These are phyloP conservation scores for Archocentrus centrarchus DNA, from an alignment of 2,113 vertebrate species.

Conservation along the genomic window DNA sequence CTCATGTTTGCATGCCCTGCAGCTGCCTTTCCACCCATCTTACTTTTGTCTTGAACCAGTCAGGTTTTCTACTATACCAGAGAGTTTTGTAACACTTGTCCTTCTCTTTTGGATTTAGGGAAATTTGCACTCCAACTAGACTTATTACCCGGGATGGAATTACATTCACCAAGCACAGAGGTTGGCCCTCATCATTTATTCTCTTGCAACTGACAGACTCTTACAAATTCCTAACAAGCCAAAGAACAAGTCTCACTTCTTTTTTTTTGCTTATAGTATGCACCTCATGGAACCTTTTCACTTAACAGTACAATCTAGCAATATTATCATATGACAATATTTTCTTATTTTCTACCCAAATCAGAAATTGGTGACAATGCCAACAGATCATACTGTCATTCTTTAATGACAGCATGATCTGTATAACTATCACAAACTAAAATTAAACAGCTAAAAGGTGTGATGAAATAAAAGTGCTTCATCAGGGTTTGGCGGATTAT, in stretches of 20 bases:
- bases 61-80: background rate
- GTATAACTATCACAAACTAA: background rate
- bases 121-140: background rate
- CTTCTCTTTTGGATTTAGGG: background rate
- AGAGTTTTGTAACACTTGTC: background rate
- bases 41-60: background rate
- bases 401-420: background rate
- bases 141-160: background rate
- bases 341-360: background rate
- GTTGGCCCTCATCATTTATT: background rate
- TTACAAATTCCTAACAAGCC: background rate
- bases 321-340: background rate
- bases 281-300: background rate
- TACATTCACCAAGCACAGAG: background rate
- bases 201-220: background rate
- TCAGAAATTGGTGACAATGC: background rate
- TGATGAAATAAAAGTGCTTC: background rate
- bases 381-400: background rate
- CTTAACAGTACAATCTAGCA: background rate
- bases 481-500: background rate
- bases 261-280: background rate
- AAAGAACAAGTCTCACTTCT: constrained; percentile 1
- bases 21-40: background rate
- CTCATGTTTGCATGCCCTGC: background rate
- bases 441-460: background rate